Evolutionary conservation across 2,888 invertebrate species (phyloP).

Genomic region (Pachliopta kotzebuea): DNA sequence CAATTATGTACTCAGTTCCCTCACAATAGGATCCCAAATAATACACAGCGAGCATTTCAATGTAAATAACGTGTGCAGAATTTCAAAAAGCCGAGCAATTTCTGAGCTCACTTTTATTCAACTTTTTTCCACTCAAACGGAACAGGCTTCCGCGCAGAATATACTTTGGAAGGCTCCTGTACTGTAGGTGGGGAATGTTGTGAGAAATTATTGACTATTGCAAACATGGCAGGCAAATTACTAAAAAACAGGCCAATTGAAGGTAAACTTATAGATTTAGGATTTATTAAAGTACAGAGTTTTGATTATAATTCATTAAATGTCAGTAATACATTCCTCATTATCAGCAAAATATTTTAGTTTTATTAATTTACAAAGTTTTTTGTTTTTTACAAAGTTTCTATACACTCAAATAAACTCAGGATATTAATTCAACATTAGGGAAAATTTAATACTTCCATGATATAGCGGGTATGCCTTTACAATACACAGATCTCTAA

Average conservation of each 20-base stretch:
- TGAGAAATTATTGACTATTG: background rate
- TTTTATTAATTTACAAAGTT: no score
- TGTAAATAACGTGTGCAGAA: constrained; percentile 30
- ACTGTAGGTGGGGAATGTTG: background rate
- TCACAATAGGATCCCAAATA: constrained; percentile 19
- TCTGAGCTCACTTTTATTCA: constrained; percentile 27
- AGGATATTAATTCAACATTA: background rate
- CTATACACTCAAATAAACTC: no score
- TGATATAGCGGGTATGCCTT: no score
- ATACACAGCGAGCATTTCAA: constrained; percentile 15
- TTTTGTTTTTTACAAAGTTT: no score
- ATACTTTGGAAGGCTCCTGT: constrained; percentile 1
- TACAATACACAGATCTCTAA: no score
- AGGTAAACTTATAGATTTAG: no score
- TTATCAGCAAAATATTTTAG: no score
- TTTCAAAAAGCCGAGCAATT: constrained; percentile 28
- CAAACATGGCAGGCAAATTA: background rate
- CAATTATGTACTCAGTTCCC: constrained; percentile 13
- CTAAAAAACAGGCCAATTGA: no score
- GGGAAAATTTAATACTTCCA: background rate
- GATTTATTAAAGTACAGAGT: no score
- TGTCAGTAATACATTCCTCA: no score
- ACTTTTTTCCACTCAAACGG: constrained; percentile 25
- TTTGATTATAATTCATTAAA: no score
- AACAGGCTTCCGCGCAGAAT: constrained; percentile 18